Evolutionary conservation across 2,113 vertebrate genomes (phyloP).

Genomic region (Seriola rivoliana): DNA sequence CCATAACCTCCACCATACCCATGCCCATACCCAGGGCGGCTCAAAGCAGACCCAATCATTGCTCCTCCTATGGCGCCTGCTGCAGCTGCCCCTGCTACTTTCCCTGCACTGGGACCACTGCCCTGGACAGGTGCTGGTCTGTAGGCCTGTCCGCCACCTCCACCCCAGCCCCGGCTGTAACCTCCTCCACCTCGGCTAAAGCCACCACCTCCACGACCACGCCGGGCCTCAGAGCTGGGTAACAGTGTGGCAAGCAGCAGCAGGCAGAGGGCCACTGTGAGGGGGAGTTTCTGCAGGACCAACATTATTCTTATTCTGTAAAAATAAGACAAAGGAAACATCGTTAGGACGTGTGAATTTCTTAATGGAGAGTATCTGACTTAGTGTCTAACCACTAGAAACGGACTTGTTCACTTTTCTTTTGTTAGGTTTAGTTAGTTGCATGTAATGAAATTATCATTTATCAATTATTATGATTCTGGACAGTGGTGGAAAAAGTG

Average conservation of each 20-base stretch:
- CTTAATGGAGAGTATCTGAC: not conserved
- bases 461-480: too few species aligned
- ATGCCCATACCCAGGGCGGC: constrained; percentile 75
- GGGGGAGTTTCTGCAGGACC: constrained; percentile 32
- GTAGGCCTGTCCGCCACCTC: constrained; percentile 38
- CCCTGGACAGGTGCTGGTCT: constrained; percentile 69
- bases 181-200: constrained; percentile 57
- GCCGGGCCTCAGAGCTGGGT: constrained; percentile 68
- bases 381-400: not conserved
- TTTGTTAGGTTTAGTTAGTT: too few species aligned
- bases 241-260: constrained; percentile 72
- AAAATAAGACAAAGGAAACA: constrained; percentile 24
- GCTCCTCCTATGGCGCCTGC: constrained; percentile 83
- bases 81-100: constrained; percentile 83
- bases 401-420: not conserved
- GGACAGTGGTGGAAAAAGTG: too few species aligned
- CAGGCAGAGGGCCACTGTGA: constrained; percentile 64
- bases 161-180: constrained; percentile 55
- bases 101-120: constrained; percentile 75
- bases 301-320: constrained; percentile 46
- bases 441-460: too few species aligned
- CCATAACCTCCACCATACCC: constrained; percentile 56
- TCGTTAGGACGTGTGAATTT: not conserved
- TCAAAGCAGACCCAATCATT: constrained; percentile 82
- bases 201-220: constrained; percentile 56